Evolutionary conservation across 2,888 invertebrate species (phyloP), one percentile per base, ranked within the genome.

Genomic region (Bibio marci): DNA sequence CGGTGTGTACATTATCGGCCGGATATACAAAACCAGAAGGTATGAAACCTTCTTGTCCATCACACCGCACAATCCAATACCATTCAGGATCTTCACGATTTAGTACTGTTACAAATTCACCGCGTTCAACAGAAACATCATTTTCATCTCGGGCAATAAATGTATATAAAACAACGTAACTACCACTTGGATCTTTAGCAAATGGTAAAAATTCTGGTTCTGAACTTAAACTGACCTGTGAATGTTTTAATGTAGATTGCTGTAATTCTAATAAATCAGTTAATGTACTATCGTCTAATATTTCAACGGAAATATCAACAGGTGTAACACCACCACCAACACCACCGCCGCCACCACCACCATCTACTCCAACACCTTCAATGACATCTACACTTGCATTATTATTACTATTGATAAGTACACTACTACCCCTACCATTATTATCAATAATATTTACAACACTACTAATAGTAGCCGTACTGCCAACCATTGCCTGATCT

Each of bases 51-150:
- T 94, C 92, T 50, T 87, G 86, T 0, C 87, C 88, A 54, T 92
- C 88, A 48, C 82, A 82, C 48, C 90, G 70, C 30, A 88, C 79
- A 38, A 94, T 86, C 92, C 92, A 94, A 59, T 82, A 92, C 94
- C 94, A 94, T 59, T 92, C 91, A 0, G 87, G 82, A 62, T 94
- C 92, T 57, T 92, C 92, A 52, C 86, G 72, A 62, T 94, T 94
- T 40, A 94, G 63, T 12, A 94, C 87, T 71, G 91, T 91, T n/a
- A 94, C 90, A 63, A 92, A 86, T 57, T 94, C 92, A 1, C 92
- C 92, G 35, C 90, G 67, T 52, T 90, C 87, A 2, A 94, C 92
- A 30, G 83, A 86, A 0, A 92, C 81, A 58, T 94, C 94, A 53
- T 92, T 91, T 56, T 92, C 92, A 55, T 92, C 90, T 27, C 88